Evolutionary conservation across 2,797 vertebrate species (phyloP), one percentile per base, ranked within the genome.

Genomic region (Pangasius macronema): DNA sequence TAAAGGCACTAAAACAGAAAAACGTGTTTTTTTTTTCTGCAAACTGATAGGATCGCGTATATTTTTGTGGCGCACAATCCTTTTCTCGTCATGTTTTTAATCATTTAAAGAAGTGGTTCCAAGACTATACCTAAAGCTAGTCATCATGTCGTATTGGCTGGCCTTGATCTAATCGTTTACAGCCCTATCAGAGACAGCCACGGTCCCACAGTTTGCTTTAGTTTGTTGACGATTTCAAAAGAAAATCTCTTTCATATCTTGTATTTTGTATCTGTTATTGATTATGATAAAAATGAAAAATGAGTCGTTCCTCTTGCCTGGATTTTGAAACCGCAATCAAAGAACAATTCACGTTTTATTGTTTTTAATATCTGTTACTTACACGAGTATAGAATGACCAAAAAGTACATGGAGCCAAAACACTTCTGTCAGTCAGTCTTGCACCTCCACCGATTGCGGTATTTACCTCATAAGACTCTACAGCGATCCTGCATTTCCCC

Each of bases 361-460:
- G 9, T 22, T 22, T 22, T 46, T 42, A 13, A 46, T 55, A 36
- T 33, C n/a, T 2, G 51, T 57, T 57, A 79, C 30, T 20, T 13
- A 79, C 18, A 20, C 9, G 18, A 55, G 39, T 7, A 55, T 11
- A 79, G 9, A 59, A 80, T 22, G 30, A 55, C 51, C 76, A 59
- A 24, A 39, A 24, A 2, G 33, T 46, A 75, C 22, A 27, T 13
- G 6, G 36, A 65, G n/a, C 72, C 22, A 53, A 80, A 75, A 65
- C 42, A 16, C 33, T 59, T 27, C 87, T 91, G 87, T 90, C 90
- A 87, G 86, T 93, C 92, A 93, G 87, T 91, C 86, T 88, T 85
- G 39, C 49, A 5, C n/a, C n/a, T 20, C 27, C 1, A 6, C 46
- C 5, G 24, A 16, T 18, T 16, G 46, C 42, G 16, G 6, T n/a